Evolutionary conservation across 1,140 invertebrate species (phyloP), one percentile per base, ranked within the genome.

Genomic region (Phenacoccus solenopsis): DNA sequence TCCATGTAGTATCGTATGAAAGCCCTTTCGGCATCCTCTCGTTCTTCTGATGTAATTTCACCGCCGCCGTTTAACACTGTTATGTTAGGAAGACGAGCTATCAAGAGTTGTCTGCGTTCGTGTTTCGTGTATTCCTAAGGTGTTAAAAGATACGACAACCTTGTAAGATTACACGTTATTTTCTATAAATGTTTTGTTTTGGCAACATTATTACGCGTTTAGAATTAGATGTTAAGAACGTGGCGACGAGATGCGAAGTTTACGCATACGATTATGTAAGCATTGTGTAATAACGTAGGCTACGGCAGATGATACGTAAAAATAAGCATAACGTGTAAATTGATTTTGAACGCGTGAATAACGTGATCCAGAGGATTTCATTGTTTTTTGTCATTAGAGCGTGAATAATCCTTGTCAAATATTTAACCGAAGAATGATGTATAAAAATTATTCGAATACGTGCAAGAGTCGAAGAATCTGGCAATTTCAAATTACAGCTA

Each of bases 1-100:
- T 93, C 88, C 88, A 94, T 90, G 78, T 91, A 94, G 77, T 92
- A 89, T 67, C 94, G 82, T 73, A 97, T 92, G 80, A 96, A 96
- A 73, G 92, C 91, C 70, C 93, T 82, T 77, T 97, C 93, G n/a
- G 93, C 90, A 76, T 94, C 90, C 79, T 94, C 91, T 70, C 93
- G 82, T 77, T 96, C 93, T 74, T 92, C 88, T 0, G 82, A 83
- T 28, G 85, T 85, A 74, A 96, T 91, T 28, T 85, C 84, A 57
- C 92, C 93, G 21, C 93, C 93, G 67, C 91, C 91, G 80, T 96
- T 97, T 12, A 97, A 80, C 64, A 88, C 90, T 72, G 85, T 82
- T 22, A 96, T 87, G 76, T 90, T 90, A 49, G 93, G 92, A 70
- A 96, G 79, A 69, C 93, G 82, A 1, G 93, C 93, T 70, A 97